Evolutionary conservation across 2,113 vertebrate genomes (phyloP).

Genomic region (Mustela lutreola): DNA sequence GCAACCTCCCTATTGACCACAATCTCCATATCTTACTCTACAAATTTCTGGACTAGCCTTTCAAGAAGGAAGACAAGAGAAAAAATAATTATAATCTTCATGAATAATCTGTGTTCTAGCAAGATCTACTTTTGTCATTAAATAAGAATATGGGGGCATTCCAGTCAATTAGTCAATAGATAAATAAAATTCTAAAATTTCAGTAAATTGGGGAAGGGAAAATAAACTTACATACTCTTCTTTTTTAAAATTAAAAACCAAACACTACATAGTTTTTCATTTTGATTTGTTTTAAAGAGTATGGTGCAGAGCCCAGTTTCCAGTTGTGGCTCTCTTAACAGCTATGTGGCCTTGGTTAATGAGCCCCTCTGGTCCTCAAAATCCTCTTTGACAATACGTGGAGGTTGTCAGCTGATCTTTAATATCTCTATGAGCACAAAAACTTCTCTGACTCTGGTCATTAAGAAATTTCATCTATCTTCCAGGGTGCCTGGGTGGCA

Average conservation of each 20-base stretch:
- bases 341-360: background rate
- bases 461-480: background rate
- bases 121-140: background rate
- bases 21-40: conserved; percentile 63
- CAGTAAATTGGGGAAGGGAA: background rate
- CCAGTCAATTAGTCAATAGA: background rate
- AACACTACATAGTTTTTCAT: background rate
- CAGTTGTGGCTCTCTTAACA: background rate
- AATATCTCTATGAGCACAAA: background rate
- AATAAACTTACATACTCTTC: background rate
- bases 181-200: conserved; percentile 20
- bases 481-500: background rate
- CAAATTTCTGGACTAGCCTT: conserved; percentile 39
- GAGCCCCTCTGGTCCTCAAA: background rate
- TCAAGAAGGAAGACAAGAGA: conserved; percentile 73
- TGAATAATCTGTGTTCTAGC: background rate
- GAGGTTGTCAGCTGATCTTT: background rate
- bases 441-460: background rate
- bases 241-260: background rate
- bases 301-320: background rate
- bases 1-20: conserved; percentile 65
- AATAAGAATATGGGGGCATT: background rate
- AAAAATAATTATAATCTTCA: background rate
- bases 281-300: background rate
- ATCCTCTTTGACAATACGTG: background rate